Base-by-base conservation (phyloP, 2,113 vertebrate species). In the Dascyllus trimaculatus region DNA sequence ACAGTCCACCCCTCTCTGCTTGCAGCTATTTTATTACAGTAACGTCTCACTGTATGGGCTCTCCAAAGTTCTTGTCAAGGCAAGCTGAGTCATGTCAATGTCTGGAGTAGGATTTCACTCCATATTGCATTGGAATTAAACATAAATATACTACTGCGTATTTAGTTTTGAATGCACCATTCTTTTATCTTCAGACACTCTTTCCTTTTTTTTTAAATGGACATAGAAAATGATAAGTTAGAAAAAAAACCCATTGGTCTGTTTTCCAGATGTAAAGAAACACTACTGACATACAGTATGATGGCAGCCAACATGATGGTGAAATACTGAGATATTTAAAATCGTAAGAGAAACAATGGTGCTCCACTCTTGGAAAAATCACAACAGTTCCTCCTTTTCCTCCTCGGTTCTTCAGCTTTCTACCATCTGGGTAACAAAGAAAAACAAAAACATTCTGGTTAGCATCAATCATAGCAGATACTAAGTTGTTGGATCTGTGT, bases 351-450 rank as follows among this genome's bases (percentile, higher is more conserved):
- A 93, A 89, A 95, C 82, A 80, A 91, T 94, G 93, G 86, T 78
- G 92, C 93, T 94, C 94, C 89, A 86, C 88, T 92, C 93, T 90
- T 85, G 81, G 92, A 93, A 89, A 94, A 87, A 92, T 91, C 88
- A 71, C 88, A 83, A 93, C 76, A 84, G 90, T 91, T 90, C 88
- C 76, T 93, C 84, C 77, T 66, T 35, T 71, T 87, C 57, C 73
- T 73, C 69, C 29, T 78, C 66, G 70, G 19, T 75, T 92, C 95
- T 97, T 99, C 97, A 99, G 96, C 97, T 99, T 94, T 99, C 97
- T 71, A 94, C 96, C 95, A 98, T 97, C 98, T 99, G 94, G 17
- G 78, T 87, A 80, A 75, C 68, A 86, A 61, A 51, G 69, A 35
- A 11, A 56, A 21, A 62, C 2, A 78, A 51, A 48, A 75, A 48